Base-by-base conservation (phyloP, 1,140 invertebrate species). In the Drosophila pachea region DNA sequence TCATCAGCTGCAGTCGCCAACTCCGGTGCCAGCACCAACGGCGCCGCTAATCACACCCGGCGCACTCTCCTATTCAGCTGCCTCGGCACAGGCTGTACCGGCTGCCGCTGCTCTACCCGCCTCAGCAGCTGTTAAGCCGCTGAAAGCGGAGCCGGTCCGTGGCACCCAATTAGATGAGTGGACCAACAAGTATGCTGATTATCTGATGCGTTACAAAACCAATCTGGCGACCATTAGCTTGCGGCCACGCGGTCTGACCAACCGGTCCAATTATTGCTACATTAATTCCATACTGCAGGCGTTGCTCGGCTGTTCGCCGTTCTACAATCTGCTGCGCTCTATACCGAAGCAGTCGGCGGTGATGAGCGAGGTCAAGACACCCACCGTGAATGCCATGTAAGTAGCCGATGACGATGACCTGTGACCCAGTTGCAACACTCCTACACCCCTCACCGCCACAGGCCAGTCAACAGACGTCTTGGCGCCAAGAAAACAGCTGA, bases 241-340 rank as follows among this genome's bases (percentile, higher is more conserved):
- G 12, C 91, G 95, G 79, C 97, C 97, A 0, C 92, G 97, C 56
- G 97, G 97, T 7, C 91, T 99, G 11, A 95, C 94, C 38, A 98
- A 98, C 90, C 93, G 94, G 54, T 96, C 95, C 50, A 98, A 98
- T 91, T 98, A 97, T 90, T 99, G 97, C 90, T 99, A 98, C 84
- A 96, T 98, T 31, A 98, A 99, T 90, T 96, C 97, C 32, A 96
- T 95, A 62, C 90, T 97, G 36, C 96, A 97, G 91, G 96, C 97
- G 0, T 90, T 98, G 52, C 91, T 98, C 0, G 96, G 95, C 29
- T 98, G 97, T 90, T 95, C 97, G 12, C 96, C 97, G 0, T 97
- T 99, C 90, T 98, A 96, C 88, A 97, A 98, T 91, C 91, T 98
- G 78, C 90, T 98, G 71, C 94, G 93, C 74, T 92, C 94, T 43